Conservation (phyloP, 2,113 vertebrate genomes). For the Alaudala cheleensis region DNA sequence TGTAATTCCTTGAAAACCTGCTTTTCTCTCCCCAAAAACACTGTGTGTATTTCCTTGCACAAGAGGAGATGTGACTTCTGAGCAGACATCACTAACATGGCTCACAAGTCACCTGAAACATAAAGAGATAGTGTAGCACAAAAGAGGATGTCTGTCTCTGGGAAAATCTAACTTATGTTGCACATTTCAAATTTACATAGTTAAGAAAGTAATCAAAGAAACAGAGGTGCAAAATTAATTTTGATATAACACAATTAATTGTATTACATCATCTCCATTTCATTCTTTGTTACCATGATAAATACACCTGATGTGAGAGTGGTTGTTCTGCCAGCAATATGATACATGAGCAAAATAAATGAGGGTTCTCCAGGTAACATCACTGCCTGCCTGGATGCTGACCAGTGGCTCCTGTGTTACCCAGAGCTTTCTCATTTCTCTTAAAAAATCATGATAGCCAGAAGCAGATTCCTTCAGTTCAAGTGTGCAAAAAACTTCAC, state of each 20-base stretch:
- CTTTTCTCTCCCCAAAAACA: background rate
- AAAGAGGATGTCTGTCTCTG: background rate
- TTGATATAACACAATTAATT: background rate
- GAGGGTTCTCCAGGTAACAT: background rate
- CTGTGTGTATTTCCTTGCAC: background rate
- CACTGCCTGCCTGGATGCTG: background rate
- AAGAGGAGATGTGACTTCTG: background rate
- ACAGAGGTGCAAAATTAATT: background rate
- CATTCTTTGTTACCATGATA: background rate
- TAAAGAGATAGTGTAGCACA: background rate
- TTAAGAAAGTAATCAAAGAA: background rate
- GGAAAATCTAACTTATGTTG: background rate
- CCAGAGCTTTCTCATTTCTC: background rate
- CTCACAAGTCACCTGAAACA: background rate
- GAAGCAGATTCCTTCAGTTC: background rate
- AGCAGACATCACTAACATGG: background rate
- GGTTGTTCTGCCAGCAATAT: background rate
- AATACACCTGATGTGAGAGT: background rate
- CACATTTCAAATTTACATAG: background rate
- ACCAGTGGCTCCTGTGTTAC: background rate
- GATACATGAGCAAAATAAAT: background rate
- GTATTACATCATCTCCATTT: background rate
- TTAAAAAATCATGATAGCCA: background rate
- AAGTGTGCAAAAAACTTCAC: background rate
- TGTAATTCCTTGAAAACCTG: background rate